Evolutionary conservation across 2,888 invertebrate species (phyloP).

Genomic region (Drosophila suboccidentalis): DNA sequence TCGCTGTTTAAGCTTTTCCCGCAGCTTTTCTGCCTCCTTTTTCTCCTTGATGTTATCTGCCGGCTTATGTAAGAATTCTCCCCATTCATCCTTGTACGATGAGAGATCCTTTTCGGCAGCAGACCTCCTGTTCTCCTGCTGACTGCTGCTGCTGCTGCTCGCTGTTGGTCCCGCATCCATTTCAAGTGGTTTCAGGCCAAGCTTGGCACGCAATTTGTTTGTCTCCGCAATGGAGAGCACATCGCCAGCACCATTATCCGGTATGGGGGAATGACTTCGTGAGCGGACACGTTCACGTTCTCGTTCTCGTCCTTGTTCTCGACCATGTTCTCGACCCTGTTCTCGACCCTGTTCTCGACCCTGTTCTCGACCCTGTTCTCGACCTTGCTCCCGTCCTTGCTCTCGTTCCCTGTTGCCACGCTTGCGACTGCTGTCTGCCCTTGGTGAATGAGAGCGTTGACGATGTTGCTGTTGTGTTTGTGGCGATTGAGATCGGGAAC

Average conservation of each 20-base stretch:
- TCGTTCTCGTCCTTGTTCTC: slow-evolving; percentile 26
- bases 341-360: neutral
- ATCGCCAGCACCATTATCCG: slow-evolving; percentile 85
- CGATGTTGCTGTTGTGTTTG: slow-evolving; percentile 2
- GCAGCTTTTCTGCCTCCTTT: slow-evolving; percentile 92
- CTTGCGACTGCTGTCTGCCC: slow-evolving; percentile 25
- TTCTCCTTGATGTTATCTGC: slow-evolving; percentile 91
- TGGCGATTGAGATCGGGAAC: slow-evolving; percentile 50
- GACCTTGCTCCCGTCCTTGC: neutral
- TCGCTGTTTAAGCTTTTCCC: slow-evolving; percentile 91
- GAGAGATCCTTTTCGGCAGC: slow-evolving; percentile 77
- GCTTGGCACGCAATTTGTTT: slow-evolving; percentile 95
- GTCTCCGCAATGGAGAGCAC: slow-evolving; percentile 93
- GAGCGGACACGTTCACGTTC: slow-evolving; percentile 41
- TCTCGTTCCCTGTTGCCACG: slow-evolving; percentile 24
- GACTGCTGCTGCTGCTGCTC: slow-evolving; percentile 35
- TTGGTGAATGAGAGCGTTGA: slow-evolving; percentile 79
- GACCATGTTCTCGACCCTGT: slow-evolving; percentile 27
- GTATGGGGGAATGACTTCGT: slow-evolving; percentile 80
- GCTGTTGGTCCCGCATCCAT: slow-evolving; percentile 85
- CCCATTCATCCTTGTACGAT: slow-evolving; percentile 86
- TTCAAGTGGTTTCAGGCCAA: slow-evolving; percentile 97
- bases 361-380: neutral
- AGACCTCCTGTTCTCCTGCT: slow-evolving; percentile 49
- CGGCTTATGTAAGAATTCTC: slow-evolving; percentile 95